phyloP scores from a whole-genome alignment of 1,140 invertebrate genomes.

The Panulirus ornatus region DNA sequence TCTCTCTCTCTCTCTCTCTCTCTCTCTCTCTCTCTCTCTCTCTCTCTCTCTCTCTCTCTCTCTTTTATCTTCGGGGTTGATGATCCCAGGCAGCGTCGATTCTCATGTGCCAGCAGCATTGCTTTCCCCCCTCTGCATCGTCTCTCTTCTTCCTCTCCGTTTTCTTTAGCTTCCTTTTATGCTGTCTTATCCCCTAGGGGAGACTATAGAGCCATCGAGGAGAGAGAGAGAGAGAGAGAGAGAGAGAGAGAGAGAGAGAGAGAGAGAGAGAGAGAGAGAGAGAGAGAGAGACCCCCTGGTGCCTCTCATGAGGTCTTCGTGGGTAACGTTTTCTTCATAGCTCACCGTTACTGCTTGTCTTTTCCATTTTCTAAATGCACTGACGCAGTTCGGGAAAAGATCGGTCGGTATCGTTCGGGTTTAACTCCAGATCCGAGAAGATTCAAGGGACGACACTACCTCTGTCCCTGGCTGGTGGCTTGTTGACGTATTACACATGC shows the following conservation, averaged over 20 bases:
- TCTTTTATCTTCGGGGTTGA: neutral
- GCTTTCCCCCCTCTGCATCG: neutral
- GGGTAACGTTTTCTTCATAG: neutral
- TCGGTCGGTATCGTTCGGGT: too few species aligned
- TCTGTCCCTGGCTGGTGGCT: too few species aligned
- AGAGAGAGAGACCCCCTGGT: neutral
- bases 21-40: neutral
- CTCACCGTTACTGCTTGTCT: too few species aligned
- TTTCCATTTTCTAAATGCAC: too few species aligned
- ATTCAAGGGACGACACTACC: too few species aligned
- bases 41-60: neutral
- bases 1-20: neutral
- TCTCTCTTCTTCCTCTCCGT: neutral
- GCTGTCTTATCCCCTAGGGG: neutral
- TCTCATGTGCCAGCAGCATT: neutral
- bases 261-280: neutral
- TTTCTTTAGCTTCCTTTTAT: neutral
- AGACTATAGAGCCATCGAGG: neutral
- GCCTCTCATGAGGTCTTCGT: neutral
- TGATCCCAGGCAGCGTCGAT: neutral
- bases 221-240: neutral
- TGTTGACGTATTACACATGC: too few species aligned
- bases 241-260: neutral
- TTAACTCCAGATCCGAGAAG: too few species aligned
- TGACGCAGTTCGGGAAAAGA: too few species aligned